Evolutionary conservation across 2,888 invertebrate species (phyloP).

Genomic region (Linnaemya vulpina): DNA sequence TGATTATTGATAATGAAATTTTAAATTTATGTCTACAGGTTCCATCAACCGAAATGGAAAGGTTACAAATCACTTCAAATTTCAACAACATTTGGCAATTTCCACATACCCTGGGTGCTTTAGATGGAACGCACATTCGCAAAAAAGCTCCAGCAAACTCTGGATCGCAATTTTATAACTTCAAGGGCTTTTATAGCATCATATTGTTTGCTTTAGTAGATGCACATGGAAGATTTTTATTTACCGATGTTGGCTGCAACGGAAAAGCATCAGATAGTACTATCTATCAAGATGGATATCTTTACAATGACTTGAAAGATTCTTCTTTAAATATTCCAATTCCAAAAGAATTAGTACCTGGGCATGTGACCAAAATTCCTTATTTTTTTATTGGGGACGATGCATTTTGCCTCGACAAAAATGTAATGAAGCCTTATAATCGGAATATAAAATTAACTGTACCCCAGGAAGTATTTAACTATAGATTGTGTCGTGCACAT

Average conservation of each 20-base stretch:
- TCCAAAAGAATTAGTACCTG: no score
- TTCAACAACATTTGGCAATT: background rate
- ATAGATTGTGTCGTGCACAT: background rate
- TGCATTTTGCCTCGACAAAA: no score
- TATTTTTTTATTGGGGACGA: no score
- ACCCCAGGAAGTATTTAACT: constrained; percentile 8
- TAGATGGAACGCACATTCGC: background rate
- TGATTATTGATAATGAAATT: no score
- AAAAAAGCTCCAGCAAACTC: background rate
- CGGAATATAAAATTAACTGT: background rate
- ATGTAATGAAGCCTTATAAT: no score
- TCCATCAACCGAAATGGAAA: background rate
- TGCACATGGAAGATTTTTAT: no score
- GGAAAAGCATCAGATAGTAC: constrained; percentile 14
- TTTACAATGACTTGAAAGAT: no score
- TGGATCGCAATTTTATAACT: background rate
- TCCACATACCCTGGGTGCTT: background rate
- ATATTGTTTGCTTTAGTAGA: no score
- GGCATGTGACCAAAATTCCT: no score
- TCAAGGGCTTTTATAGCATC: background rate
- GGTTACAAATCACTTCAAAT: background rate
- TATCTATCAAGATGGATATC: constrained; percentile 2
- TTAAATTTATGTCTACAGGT: background rate
- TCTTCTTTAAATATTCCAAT: no score
- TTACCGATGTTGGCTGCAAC: no score